Base-by-base conservation (phyloP, 2,888 invertebrate species). In the Itoplectis maculator region DNA sequence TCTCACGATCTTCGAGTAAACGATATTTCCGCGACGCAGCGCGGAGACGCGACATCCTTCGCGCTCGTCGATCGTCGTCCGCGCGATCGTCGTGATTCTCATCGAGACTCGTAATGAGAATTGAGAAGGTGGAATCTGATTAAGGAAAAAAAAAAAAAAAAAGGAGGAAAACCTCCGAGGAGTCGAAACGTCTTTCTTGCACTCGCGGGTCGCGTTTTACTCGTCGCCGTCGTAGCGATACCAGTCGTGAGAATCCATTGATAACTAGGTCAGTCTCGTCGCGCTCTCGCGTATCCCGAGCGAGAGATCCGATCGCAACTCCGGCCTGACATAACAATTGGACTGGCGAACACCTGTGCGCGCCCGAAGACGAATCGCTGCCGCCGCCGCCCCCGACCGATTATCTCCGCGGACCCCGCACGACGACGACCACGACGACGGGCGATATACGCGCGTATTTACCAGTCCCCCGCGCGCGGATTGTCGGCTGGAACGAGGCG, bases 261-360 rank as follows among this genome's bases (percentile, higher is more conserved):
- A 63, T 77, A 90, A 90, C 82, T 90, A 79, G 90, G 88, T 89
- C 89, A 89, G 78, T 74, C 59, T 65, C 59, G 78, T 74, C 59
- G 61, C 59, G 51, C 81, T 56, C 23, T 68, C 66, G 35, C 61
- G 37, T 73, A 79, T 78, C 63, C 42, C 63, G 47, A 45, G 42
- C n/a, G 70, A 47, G 70, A 47, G 40, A 54, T 56, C 45, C 37
- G 65, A 69, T 79, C 65, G 56, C 63, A 45, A 68, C 76, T 47
- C 40, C 51, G 3, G n/a, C 65, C 69, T 69, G 77, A 74, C 84
- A 85, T 82, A 75, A 66, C 69, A 23, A n/a, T 70, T 15, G 29
- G 23, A 63, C 40, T 40, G 13, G 45, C 23, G 15, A 45, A 68
- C 56, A 51, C 40, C 63, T 63, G n/a, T 63, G 63, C 63, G 63